Evolutionary conservation across 1,140 invertebrate genomes (phyloP), one percentile per base, ranked within the genome.

Genomic region (Drosophila nannoptera): DNA sequence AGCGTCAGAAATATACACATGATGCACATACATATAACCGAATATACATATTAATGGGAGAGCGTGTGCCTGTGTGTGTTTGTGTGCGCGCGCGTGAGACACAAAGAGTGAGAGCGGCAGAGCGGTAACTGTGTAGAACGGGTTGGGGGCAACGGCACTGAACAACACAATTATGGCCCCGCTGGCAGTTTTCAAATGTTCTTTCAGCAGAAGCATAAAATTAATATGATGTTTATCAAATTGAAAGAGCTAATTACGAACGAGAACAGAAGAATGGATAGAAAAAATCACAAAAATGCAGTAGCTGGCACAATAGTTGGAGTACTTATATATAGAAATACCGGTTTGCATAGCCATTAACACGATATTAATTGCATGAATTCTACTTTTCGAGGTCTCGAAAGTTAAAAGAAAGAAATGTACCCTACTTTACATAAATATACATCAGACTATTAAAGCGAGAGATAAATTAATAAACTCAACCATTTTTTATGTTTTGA

Each of bases 121-220:
- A 65, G 38, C 63, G 46, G 53, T 46, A 65, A 53, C 43, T 58
- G 46, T 46, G 33, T 16, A 58, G 38, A 69, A 69, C 32, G 53
- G 46, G 61, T 52, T 69, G 67, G 53, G 61, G 67, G 62, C 67
- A 69, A 69, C 67, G 61, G 53, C 67, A 69, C 67, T 69, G 32
- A 58, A 58, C 61, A 69, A 69, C 67, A 69, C 53, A 69, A 65
- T 53, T 55, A 32, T 64, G 45, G 38, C 53, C 53, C 53, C 38
- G 67, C 61, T 69, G 61, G 53, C 61, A 65, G 49, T 46, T 65
- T 49, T 65, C 38, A 58, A 69, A 69, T 65, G 54, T 56, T 63
- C 36, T 55, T 55, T 63, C 33, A 69, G 59, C 52, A 63, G n/a
- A 31, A 69, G 11, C 53, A 58, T 58, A 33, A 69, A 69, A 52